Evolutionary conservation across 2,888 invertebrate genomes (phyloP).

Genomic region (Trachelus iudaicus): DNA sequence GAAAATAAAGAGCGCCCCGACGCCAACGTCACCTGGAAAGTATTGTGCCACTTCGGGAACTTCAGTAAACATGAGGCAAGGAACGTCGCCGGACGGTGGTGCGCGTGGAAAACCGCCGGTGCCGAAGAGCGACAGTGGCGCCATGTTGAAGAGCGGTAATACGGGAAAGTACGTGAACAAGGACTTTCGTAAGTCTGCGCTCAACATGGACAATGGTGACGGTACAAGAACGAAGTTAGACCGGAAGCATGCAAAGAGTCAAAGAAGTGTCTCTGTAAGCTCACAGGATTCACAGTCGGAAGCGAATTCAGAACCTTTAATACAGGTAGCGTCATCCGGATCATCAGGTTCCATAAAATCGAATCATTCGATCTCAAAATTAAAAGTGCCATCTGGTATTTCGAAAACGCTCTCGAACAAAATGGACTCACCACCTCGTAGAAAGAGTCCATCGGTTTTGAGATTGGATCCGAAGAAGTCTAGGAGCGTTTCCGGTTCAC

Average conservation of each 20-base stretch:
- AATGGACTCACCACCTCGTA: background rate
- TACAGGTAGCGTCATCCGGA: constrained; percentile 31
- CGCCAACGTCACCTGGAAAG: constrained; percentile 22
- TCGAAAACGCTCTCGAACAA: constrained; percentile 11
- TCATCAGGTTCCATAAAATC: constrained; percentile 35
- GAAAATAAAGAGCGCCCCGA: constrained; percentile 52
- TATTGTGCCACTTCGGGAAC: background rate
- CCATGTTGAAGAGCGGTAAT: constrained; percentile 54
- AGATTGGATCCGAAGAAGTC: constrained; percentile 26
- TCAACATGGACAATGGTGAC: constrained; percentile 72
- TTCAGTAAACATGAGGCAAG: constrained; percentile 49
- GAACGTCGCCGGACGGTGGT: constrained; percentile 49
- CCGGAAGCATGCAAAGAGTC: constrained; percentile 47
- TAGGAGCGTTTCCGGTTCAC: constrained; percentile 41
- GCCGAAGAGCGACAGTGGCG: constrained; percentile 63
- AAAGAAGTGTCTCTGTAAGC: constrained; percentile 66
- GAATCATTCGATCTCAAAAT: constrained; percentile 17
- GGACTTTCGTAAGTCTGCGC: constrained; percentile 79
- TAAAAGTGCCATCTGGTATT: constrained; percentile 25
- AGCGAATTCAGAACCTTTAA: constrained; percentile 37
- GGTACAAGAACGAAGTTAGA: constrained; percentile 43
- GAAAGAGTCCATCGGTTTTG: constrained; percentile 17
- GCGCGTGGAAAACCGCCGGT: constrained; percentile 65
- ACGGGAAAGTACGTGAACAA: constrained; percentile 71
- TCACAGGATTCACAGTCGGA: constrained; percentile 60